Base-by-base conservation (phyloP, 2,888 invertebrate species). In the Zaprionus bogoriensis region DNA sequence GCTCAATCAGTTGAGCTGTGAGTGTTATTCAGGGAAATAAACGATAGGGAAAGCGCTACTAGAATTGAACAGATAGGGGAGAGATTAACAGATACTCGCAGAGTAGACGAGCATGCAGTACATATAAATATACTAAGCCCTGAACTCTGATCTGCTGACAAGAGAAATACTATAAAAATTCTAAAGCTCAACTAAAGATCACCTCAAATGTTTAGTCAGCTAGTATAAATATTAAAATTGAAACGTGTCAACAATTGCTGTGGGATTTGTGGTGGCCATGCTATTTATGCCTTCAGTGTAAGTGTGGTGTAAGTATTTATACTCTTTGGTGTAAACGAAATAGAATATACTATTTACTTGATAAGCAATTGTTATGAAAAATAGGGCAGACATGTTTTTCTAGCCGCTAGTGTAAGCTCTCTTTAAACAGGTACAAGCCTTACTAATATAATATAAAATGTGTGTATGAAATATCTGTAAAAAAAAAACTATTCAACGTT, bases 1-100 rank as follows among this genome's bases (percentile, higher is more conserved):
- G 50, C 77, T 79, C 79, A 80, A 74, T 79, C 79, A 68, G 67
- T 41, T 62, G 58, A 63, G 51, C 47, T 6, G 28, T 20, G 57
- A 67, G 74, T 55, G 55, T 39, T 45, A 45, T 62, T 50, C 22
- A 39, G 38, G 45, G 39, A 51, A 63, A 60, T 74, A 69, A 60
- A 46, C 55, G 41, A 22, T 36, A 52, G 32, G 45, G 14, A 28
- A 44, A 38, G 36, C 23, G 17, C 20, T 14, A 47, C 17, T n/a
- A 7, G 17, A 45, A 48, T 27, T 7, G n/a, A 30, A 28, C 17
- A 25, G 20, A 42, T 1, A 7, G 12, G 7, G 14, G 32, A 6
- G 14, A 14, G 50, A 32, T 4, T 12, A 2, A 12, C 14, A 32
- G 19, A 23, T 27, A 14, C 23, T 30, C 3, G 12, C 9, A 9